Conservation (phyloP, 2,888 invertebrate species). For the Drosophila antonietae region DNA sequence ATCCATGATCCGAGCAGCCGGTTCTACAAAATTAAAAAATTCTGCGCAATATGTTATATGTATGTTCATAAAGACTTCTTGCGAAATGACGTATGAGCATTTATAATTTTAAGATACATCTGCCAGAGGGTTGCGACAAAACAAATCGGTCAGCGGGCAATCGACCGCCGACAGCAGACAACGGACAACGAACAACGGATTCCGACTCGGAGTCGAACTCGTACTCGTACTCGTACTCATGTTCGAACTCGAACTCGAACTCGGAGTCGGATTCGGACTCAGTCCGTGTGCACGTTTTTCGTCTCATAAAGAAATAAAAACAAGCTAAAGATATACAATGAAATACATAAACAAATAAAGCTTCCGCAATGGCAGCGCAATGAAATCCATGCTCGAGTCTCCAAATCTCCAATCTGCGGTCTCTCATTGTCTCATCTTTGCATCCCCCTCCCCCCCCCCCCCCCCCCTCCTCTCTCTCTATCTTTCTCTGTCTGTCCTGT, state of each 20-base stretch:
- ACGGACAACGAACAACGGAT: conserved; percentile 39
- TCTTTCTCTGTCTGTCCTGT: neutral
- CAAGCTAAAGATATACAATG: conserved; percentile 11
- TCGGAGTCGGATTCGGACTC: neutral
- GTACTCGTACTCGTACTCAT: neutral
- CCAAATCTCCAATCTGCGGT: conserved; percentile 24
- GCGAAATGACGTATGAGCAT: conserved; percentile 43
- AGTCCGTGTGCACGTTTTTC: conserved; percentile 56
- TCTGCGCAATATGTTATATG: conserved; percentile 34
- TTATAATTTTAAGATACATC: conserved; percentile 36
- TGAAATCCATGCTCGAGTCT: conserved; percentile 36
- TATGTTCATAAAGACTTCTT: conserved; percentile 33
- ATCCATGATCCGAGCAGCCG: conserved; percentile 39
- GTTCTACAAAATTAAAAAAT: conserved; percentile 43
- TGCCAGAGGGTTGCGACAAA: conserved; percentile 35
- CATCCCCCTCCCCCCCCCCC: neutral
- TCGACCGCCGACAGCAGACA: conserved; percentile 9
- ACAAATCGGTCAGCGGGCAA: conserved; percentile 73
- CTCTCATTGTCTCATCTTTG: conserved; percentile 14
- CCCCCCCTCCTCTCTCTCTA: neutral
- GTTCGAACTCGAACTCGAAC: neutral
- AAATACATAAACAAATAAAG: conserved; percentile 48
- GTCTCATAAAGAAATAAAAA: conserved; percentile 14
- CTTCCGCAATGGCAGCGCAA: conserved; percentile 64
- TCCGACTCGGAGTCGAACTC: neutral